Conservation (phyloP, 2,888 invertebrate species). For the Epirrita christyi region DNA sequence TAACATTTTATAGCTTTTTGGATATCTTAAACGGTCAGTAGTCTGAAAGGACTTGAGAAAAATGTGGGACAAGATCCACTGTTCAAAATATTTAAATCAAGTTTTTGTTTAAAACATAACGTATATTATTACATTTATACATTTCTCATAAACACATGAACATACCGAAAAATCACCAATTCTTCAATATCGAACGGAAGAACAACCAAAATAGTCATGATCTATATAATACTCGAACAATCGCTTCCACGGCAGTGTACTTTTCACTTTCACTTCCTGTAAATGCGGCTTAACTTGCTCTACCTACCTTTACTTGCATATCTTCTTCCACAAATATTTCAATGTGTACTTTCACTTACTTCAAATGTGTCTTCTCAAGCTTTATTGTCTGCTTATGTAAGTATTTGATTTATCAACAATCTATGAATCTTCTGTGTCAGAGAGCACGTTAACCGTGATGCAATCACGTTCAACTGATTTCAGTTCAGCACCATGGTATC, state of each 20-base stretch:
- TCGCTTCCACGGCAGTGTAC: constrained; percentile 67
- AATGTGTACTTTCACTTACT: constrained; percentile 42
- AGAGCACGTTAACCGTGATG: constrained; percentile 31
- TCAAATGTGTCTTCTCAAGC: constrained; percentile 35
- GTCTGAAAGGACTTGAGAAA: constrained; percentile 15
- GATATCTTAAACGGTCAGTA: constrained; percentile 28
- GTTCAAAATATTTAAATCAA: constrained; percentile 37
- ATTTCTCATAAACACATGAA: constrained; percentile 54
- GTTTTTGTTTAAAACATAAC: constrained; percentile 45
- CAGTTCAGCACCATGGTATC: constrained; percentile 40
- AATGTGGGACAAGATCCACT: constrained; percentile 30
- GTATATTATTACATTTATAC: constrained; percentile 42
- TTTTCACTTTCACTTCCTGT: constrained; percentile 62
- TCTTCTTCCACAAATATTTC: constrained; percentile 46
- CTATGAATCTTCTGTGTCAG: constrained; percentile 27
- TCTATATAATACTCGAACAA: constrained; percentile 32
- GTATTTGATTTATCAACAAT: constrained; percentile 41
- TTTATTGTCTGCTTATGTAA: constrained; percentile 39
- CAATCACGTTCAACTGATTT: constrained; percentile 31
- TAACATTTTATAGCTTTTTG: constrained; percentile 34
- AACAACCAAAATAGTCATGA: constrained; percentile 32
- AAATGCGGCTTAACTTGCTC: constrained; percentile 68
- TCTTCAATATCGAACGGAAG: constrained; percentile 31
- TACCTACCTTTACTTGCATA: constrained; percentile 41
- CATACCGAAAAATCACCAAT: constrained; percentile 31